Base-by-base conservation (phyloP, 1,140 invertebrate species). In the Eupeodes corollae region DNA sequence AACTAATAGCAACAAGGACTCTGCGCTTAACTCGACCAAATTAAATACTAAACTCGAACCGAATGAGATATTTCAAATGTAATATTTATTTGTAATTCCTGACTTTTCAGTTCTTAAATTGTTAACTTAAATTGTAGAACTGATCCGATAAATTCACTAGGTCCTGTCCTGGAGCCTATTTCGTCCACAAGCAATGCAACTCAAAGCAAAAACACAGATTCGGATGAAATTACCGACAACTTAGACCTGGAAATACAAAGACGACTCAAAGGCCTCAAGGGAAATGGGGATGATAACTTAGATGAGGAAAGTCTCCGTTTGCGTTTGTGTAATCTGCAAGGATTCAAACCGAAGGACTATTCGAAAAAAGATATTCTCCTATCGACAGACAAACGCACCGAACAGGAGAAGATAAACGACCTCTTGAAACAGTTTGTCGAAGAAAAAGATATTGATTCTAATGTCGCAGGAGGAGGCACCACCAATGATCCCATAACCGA, bases 331-430 rank as follows among this genome's bases (percentile, higher is more conserved):
- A 75, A 73, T 53, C 55, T 80, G 14, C 77, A 73, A 61, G 77
- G 75, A 13, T 64, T 73, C 42, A 67, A 72, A 6, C 52, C 63
- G 6, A 58, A 59, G 26, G 56, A 63, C 37, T 65, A 61, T 38
- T 54, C 59, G 19, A 59, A 61, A 37, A 57, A 56, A 48, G 66
- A 68, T 41, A 35, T 68, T 14, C 44, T 67, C 5, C 40, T 65
- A 6, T 53, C 58, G 32, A 66, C 57, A 14, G 75, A 76, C 52
- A 61, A 59, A 48, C 70, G 74, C 58, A 74, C 70, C 46, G 77
- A 79, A 53, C 71, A 79, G 52, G 75, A 82, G 52, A 79, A 80
- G 68, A 71, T 70, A 16, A 71, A 79, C 56, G 75, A 79, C 54
- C 57, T 83, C 14, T 48, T 83, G 13, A 74, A 74, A 41, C 73